Percentiles rank a stretch among this genome's conserved stretches.
Evolutionary conservation across 1,140 invertebrate genomes (phyloP).

Genomic region (Drosophila sechellia): DNA sequence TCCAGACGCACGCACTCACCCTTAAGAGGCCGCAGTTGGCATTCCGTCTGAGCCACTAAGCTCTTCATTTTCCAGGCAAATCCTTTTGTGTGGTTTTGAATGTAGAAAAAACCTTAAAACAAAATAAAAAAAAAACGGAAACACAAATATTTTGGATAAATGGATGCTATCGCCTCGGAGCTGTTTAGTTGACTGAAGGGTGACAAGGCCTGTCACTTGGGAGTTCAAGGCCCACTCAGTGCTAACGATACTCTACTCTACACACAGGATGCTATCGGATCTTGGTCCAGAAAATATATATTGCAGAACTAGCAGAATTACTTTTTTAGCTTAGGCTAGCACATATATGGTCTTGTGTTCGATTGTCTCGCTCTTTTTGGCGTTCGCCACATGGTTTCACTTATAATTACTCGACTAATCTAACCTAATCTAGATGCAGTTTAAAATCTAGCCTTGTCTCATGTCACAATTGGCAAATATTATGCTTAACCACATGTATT

Average conservation of each 20-base stretch:
- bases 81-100: slow-evolving; percentile 5
- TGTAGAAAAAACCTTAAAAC: slow-evolving; percentile 26
- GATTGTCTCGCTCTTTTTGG: slow-evolving; percentile 4
- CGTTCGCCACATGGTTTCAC: background rate
- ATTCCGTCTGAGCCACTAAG: slow-evolving; percentile 13
- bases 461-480: background rate
- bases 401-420: background rate
- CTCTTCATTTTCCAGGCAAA: slow-evolving; percentile 17
- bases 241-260: too few species aligned
- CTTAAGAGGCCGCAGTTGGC: slow-evolving; percentile 2
- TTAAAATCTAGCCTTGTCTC: background rate
- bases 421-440: background rate
- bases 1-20: slow-evolving; percentile 1
- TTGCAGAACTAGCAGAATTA: background rate
- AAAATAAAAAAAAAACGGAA: slow-evolving; percentile 3
- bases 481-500: background rate
- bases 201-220: background rate
- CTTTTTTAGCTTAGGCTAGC: background rate
- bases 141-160: slow-evolving; percentile 20
- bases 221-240: background rate
- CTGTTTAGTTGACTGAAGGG: slow-evolving; percentile 7
- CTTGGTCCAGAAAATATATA: background rate
- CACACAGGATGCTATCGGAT: background rate
- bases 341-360: background rate
- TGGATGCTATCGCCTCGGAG: slow-evolving; percentile 11